Evolutionary conservation across 2,888 invertebrate genomes (phyloP), one percentile per base, ranked within the genome.

Genomic region (Tromatobia lineatoria): DNA sequence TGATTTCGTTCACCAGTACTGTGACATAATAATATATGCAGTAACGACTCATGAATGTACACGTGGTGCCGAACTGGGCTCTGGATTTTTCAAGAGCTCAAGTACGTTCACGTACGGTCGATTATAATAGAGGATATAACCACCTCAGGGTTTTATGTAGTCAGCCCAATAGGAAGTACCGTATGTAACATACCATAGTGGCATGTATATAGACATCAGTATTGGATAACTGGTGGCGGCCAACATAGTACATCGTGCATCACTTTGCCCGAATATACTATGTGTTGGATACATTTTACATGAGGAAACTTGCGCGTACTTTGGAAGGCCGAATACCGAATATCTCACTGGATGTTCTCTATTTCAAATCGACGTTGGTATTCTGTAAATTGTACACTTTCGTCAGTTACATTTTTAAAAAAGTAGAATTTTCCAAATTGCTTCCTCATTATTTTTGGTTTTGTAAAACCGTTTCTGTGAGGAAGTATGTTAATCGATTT

Each of bases 41-140:
- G n/a, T 29, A 59, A 13, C 78, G 70, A 52, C 25, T 57, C 6
- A 50, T 52, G 25, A 42, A 71, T 57, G 71, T 59, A 34, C 78
- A 78, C 78, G 78, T 78, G 78, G 61, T 59, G n/a, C 25, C n/a
- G 59, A 61, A 61, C 59, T 34, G 15, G 13, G n/a, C 34, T 4
- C 20, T 66, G 42, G 3, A 66, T 42, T 38, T 66, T 42, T 42
- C 6, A 66, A 45, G 57, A 59, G 73, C 45, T 29, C 59, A 59
- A 73, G 57, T 59, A 73, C 73, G 18, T 34, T 74, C 74, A 34
- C 42, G 61, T 61, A 47, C 61, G 74, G 61, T 34, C 47, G 59
- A 74, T 74, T 15, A 18, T 11, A 15, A 61, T 50, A 18, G 47
- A 59, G n/a, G 45, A 47, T 50, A 47, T n/a, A 25, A 47, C 47